Evolutionary conservation across 2,113 vertebrate species (phyloP).

Genomic region (Oncorhynchus masou): DNA sequence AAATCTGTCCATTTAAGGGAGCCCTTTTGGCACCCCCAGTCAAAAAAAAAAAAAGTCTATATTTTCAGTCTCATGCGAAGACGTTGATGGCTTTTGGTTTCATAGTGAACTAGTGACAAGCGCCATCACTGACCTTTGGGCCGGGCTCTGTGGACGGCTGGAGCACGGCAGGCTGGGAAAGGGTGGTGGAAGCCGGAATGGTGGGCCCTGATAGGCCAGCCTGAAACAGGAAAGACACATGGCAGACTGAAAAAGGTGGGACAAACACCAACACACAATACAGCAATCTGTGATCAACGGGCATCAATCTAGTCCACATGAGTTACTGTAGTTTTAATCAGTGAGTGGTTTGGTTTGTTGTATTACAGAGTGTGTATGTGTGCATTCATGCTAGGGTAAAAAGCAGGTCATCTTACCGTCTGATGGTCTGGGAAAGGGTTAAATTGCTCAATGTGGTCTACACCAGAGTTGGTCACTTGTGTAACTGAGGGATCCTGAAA

Average conservation of each 20-base stretch:
- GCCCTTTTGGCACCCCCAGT: no score
- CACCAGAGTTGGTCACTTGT: conserved; percentile 76
- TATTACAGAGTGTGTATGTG: background rate
- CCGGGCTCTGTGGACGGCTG: conserved; percentile 89
- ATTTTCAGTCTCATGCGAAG: no score
- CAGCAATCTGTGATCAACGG: background rate
- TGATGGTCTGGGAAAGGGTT: conserved; percentile 82
- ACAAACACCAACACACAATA: background rate
- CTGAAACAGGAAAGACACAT: conserved; percentile 51
- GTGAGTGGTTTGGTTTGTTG: background rate
- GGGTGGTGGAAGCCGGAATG: conserved; percentile 66
- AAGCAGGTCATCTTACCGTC: conserved; percentile 67
- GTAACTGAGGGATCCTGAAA: conserved; percentile 91
- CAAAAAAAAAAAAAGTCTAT: no score
- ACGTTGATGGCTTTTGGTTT: no score
- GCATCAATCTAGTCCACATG: background rate
- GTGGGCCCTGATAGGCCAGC: conserved; percentile 71
- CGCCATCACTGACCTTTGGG: conserved; percentile 77
- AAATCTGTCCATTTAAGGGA: no score
- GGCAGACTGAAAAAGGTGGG: background rate
- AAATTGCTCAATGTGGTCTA: conserved; percentile 81
- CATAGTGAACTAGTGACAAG: no score
- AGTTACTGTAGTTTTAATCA: background rate
- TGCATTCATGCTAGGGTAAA: background rate
- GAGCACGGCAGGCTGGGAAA: conserved; percentile 87